A percentile compares a stretch with the other conserved stretches of the same genome.
phyloP scores from a whole-genome alignment of 1,140 invertebrate genomes.

The Lucilia sericata region DNA sequence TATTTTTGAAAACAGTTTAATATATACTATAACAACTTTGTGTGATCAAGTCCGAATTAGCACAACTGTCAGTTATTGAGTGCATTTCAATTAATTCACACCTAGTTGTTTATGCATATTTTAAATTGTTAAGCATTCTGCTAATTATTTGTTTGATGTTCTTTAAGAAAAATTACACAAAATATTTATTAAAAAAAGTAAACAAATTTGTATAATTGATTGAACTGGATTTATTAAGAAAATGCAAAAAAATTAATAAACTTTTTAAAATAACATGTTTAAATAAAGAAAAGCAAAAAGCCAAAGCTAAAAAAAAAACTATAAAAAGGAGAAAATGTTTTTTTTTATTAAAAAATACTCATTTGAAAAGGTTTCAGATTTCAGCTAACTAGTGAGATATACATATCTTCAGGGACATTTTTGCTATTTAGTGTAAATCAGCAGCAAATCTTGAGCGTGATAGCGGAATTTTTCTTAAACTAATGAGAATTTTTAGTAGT shows the following conservation, averaged over 20 bases:
- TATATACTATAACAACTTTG: background rate
- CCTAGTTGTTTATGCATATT: background rate
- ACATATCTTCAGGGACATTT: no score
- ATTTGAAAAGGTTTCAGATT: no score
- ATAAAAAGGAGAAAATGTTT: background rate
- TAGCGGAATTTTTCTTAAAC: no score
- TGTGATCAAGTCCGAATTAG: no score
- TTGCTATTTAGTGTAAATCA: no score
- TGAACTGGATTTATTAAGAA: background rate
- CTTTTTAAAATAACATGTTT: conserved; percentile 14
- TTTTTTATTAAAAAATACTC: no score
- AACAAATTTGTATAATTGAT: background rate
- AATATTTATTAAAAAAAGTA: background rate
- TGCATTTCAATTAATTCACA: background rate
- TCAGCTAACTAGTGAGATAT: no score
- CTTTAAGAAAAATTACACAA: background rate
- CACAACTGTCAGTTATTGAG: background rate
- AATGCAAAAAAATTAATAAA: background rate
- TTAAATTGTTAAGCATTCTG: background rate
- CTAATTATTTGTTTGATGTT: background rate
- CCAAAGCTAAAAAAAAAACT: background rate
- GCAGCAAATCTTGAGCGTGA: no score
- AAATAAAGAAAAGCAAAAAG: conserved; percentile 13
- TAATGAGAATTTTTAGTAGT: no score
- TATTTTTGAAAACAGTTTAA: background rate